Evolutionary conservation across 2,888 invertebrate genomes (phyloP).

Genomic region (Pristionchus exspectatus): DNA sequence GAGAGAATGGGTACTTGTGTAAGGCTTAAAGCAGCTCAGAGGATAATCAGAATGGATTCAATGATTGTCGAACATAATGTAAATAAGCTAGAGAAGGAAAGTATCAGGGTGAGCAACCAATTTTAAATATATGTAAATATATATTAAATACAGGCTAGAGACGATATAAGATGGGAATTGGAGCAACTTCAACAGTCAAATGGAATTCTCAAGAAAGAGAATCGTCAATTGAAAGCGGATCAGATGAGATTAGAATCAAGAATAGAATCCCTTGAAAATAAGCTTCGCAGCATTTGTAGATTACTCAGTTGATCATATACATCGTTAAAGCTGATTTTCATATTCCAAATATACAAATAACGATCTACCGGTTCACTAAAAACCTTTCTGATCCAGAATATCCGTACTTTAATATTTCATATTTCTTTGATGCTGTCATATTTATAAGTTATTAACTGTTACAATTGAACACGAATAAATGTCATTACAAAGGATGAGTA

Average conservation of each 20-base stretch:
- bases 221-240: conserved; percentile 73
- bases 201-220: conserved; percentile 69
- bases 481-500: too few relatives aligned
- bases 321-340: neutral
- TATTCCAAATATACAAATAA: too few relatives aligned
- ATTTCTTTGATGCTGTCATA: neutral
- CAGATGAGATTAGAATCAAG: conserved; percentile 73
- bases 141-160: conserved; percentile 61
- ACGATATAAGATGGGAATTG: conserved; percentile 76
- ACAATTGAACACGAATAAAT: too few relatives aligned
- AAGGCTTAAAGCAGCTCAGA: conserved; percentile 74
- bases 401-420: neutral
- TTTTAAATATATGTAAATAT: neutral
- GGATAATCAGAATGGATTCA: conserved; percentile 75
- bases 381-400: neutral
- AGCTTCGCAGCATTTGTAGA: conserved; percentile 76
- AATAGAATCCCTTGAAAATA: conserved; percentile 73
- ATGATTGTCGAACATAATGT: conserved; percentile 76
- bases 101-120: conserved; percentile 59
- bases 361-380: neutral
- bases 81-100: conserved; percentile 72
- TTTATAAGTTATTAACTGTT: too few relatives aligned
- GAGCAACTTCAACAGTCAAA: conserved; percentile 77
- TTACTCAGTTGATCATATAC: conserved; percentile 63
- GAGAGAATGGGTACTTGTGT: conserved; percentile 73